Percentiles rank a stretch among this genome's conserved stretches.
These are phyloP conservation scores for Zaprionus camerounensis DNA, from an alignment of 1,140 invertebrate genomes.

Conservation along the genomic window DNA sequence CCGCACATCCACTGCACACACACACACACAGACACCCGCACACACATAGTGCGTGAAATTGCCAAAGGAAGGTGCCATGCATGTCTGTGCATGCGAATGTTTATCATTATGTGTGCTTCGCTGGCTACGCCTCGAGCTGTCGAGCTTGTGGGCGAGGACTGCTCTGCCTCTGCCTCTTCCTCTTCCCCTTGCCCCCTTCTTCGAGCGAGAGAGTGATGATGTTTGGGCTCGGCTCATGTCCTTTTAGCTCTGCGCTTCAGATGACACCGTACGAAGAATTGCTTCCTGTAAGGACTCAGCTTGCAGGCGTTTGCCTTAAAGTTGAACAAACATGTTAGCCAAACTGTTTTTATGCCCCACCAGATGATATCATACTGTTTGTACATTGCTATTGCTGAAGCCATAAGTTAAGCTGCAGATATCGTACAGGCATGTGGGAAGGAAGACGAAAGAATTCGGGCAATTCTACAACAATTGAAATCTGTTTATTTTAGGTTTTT, in stretches of 20 bases:
- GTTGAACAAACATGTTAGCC: neutral
- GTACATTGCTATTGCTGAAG: neutral
- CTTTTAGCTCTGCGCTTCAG: neutral
- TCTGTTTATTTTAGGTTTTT: neutral
- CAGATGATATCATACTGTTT: neutral
- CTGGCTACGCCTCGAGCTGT: constrained; percentile 37
- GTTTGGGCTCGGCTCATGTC: constrained; percentile 3
- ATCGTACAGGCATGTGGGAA: neutral
- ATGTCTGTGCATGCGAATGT: constrained; percentile 32
- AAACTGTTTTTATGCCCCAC: constrained; percentile 5
- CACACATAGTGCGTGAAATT: constrained; percentile 56
- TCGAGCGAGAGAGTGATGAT: constrained; percentile 4
- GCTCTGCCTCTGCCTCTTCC: neutral
- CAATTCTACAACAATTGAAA: neutral
- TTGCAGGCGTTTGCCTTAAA: constrained; percentile 10
- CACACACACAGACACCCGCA: constrained; percentile 16
- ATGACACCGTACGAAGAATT: neutral
- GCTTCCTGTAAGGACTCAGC: neutral
- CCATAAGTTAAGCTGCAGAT: neutral
- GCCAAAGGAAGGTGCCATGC: constrained; percentile 29
- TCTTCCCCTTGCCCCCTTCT: no score
- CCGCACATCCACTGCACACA: constrained; percentile 1
- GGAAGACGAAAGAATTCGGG: neutral
- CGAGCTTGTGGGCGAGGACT: constrained; percentile 16
- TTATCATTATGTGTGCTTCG: constrained; percentile 42